A percentile compares a stretch with the other conserved stretches of the same genome.
phyloP scores from a whole-genome alignment of 1,140 invertebrate genomes.

The Drosophila nigrodunni region DNA sequence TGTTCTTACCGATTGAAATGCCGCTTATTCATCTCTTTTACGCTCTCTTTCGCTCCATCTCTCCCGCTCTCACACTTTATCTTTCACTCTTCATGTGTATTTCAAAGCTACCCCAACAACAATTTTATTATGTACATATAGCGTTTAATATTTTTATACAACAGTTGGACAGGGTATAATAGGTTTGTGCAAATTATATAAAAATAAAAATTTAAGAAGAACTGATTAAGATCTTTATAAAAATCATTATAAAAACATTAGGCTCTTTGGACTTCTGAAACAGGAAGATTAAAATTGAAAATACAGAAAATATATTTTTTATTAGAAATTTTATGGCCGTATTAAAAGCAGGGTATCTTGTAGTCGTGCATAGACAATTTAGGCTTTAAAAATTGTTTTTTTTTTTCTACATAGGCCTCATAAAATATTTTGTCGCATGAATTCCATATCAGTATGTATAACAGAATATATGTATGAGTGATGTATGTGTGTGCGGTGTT shows the following conservation, averaged over 20 bases:
- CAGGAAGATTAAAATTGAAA: too few species aligned
- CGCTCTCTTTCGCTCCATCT: not conserved
- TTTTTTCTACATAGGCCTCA: constrained; percentile 31
- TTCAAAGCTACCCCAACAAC: constrained; percentile 61
- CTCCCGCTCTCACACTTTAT: not conserved
- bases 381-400: not conserved
- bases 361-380: too few species aligned
- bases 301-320: too few species aligned
- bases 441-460: constrained; percentile 27
- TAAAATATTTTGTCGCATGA: constrained; percentile 48
- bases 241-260: too few species aligned
- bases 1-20: constrained; percentile 41
- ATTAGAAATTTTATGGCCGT: too few species aligned
- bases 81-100: constrained; percentile 5
- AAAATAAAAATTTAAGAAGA: too few species aligned
- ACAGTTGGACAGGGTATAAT: too few species aligned
- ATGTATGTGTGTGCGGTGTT: constrained; percentile 1
- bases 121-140: constrained; percentile 54
- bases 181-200: too few species aligned
- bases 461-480: not conserved
- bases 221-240: too few species aligned
- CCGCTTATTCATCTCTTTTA: constrained; percentile 23
- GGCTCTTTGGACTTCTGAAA: too few species aligned
- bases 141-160: constrained; percentile 40
- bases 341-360: too few species aligned